Evolutionary conservation across 92 coral and sea anemone genomes (phyloP), one percentile per base, ranked within the genome.

Genomic region (Epizoanthus scotinus): DNA sequence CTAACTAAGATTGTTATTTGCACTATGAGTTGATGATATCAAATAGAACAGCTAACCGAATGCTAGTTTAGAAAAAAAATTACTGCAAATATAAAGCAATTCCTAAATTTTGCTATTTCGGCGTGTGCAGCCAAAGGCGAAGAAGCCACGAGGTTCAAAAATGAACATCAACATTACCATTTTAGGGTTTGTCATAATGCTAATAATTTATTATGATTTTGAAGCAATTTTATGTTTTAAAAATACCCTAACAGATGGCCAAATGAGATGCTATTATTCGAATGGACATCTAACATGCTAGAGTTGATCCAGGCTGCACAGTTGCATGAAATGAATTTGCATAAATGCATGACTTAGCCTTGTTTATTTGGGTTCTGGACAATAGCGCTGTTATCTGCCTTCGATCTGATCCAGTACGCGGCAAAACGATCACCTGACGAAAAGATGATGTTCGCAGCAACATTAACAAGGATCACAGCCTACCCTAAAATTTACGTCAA

Each of bases 271-370:
- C 13, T 63, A 63, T 63, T 63, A 63, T 63, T 14, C 47, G 40
- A 64, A 10, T 9, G 13, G 70, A 29, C n/a, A 64, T 64, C 44
- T 20, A 64, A 38, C 70, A 18, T 19, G 29, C 70, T 27, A 15
- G 21, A 14, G 7, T 64, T 44, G 20, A 50, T 7, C 36, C 62
- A 71, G 63, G 62, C 26, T 22, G 42, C 29, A 28, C 62, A 53
- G 52, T 71, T 71, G 78, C 53, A 27, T 73, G 38, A 68, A 56
- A n/a, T 15, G 18, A 55, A 75, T 75, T 75, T 75, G 81, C 81
- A 75, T 75, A 75, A 74, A 75, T 57, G 34, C 49, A 49, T 50
- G 20, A 75, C 24, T 66, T 34, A 34, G 4, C 40, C 19, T 57
- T 31, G 34, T 34, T 74, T 74, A 55, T 57, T 56, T 74, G 79